Evolutionary conservation across 2,797 vertebrate genomes (phyloP), one percentile per base, ranked within the genome.

Genomic region (Lithobates pipiens): DNA sequence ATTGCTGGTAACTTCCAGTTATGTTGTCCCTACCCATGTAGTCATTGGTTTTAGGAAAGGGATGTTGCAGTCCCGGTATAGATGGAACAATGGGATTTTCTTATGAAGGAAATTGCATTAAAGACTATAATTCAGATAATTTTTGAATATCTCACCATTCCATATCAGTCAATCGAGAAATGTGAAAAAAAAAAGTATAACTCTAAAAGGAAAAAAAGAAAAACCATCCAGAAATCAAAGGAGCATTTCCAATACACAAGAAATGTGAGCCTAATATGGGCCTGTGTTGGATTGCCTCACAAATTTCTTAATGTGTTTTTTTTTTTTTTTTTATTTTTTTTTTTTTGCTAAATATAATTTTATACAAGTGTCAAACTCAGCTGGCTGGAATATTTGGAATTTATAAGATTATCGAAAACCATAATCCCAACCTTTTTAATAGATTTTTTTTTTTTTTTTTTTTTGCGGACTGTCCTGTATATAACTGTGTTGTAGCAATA

Each of bases 401-500:
- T 93, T 93, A 94, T 91, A 91, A 63, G 69, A 72, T 67, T 44
- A 61, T 65, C 23, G 54, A 61, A 39, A 73, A 82, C 74, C 92
- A 90, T 88, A 90, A 93, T 91, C 91, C 92, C 92, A 92, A 92
- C 91, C 91, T 92, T 92, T 77, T 91, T 93, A 96, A 95, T 96
- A 95, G 94, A 93, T 96, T 95, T 27, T 23, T n/a, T 61, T 61
- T 23, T n/a, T 57, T 21, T 57, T 23, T 61, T 21, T 61, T 61
- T 61, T 67, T 95, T 95, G 95, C 97, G 95, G 96, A 95, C 95
- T 96, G 95, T 96, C 95, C 92, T 97, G 96, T 96, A 96, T 94
- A 96, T 94, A 96, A 96, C 96, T 95, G 95, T 96, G 96, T 96
- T 96, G 95, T 96, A 97, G 96, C 96, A 97, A 97, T 98, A 97